Evolutionary conservation across 2,888 invertebrate genomes (phyloP), one percentile per base, ranked within the genome.

Genomic region (Polietes domitor): DNA sequence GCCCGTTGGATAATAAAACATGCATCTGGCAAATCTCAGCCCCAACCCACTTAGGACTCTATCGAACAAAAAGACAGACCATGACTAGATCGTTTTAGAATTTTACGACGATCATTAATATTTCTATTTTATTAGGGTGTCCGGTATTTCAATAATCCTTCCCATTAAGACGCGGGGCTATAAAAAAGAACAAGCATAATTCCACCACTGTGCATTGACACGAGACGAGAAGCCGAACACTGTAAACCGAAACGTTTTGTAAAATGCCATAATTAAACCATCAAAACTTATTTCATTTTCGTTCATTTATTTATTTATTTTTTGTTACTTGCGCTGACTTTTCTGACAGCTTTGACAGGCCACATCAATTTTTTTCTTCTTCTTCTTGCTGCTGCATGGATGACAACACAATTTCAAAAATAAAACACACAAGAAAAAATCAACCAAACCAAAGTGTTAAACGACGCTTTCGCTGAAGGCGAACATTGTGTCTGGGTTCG

Each of bases 311-410:
- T n/a, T n/a, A n/a, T n/a, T 37, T 37, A 7, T 37, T 1, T 37
- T 37, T 12, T 3, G 37, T 32, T 32, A 37, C 37, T 24, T 78
- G 58, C 5, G 32, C n/a, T 65, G 78, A 72, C 63, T 50, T 47
- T 5, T 55, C 65, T 63, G 63, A 63, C 72, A 72, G 55, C 19
- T 79, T 73, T 79, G 65, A 68, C 58, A 79, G 15, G n/a, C 19
- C 21, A 43, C 58, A 58, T 70, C 17, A 26, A 41, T 70, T 58
- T 68, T 19, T 26, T 65, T 63, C 24, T 61, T 19, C 12, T 19
- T 15, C 0, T n/a, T 26, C n/a, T 61, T 24, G 21, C 21, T 61
- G 58, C n/a, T 61, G 28, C 17, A 65, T 65, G n/a, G 37, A 37
- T 65, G 41, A 37, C 37, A 37, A 7, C 4, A 37, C 37, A 37